Evolutionary conservation across 2,797 vertebrate species (phyloP).

Genomic region (Trachops cirrhosus): DNA sequence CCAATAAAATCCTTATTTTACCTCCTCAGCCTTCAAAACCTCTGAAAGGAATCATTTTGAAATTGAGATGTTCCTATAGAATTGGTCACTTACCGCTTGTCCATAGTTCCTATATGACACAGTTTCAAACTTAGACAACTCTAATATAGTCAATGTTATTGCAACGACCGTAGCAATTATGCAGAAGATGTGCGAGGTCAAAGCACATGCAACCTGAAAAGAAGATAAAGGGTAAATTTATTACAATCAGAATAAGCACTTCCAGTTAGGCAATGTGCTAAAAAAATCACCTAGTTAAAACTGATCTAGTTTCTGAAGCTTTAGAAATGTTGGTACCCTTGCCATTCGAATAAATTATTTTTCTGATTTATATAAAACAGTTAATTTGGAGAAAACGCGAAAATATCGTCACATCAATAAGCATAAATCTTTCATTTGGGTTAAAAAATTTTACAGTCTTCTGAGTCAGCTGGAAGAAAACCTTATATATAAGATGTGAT

Average conservation of each 20-base stretch:
- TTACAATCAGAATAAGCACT: neutral
- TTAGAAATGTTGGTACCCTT: neutral
- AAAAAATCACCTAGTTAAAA: neutral
- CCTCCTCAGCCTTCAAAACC: neutral
- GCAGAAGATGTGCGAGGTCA: slow-evolving; percentile 27
- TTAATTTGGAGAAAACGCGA: neutral
- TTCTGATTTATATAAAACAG: neutral
- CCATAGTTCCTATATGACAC: slow-evolving; percentile 71
- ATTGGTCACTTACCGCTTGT: slow-evolving; percentile 69
- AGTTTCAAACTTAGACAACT: slow-evolving; percentile 41
- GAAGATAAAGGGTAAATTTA: neutral
- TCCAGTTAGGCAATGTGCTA: neutral
- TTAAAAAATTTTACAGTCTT: neutral
- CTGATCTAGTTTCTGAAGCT: neutral
- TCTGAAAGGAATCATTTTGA: slow-evolving; percentile 16
- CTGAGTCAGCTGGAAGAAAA: neutral
- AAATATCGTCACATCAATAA: neutral
- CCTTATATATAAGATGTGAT: neutral
- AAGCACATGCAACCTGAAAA: slow-evolving; percentile 2
- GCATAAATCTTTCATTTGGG: neutral
- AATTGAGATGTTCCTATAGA: neutral
- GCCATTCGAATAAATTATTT: neutral
- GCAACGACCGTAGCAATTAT: neutral
- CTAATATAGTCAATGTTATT: neutral
- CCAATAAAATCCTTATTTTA: neutral